These are phyloP conservation scores for Gymnoscelis rufifasciata DNA, from an alignment of 2,888 invertebrate genomes.

Conservation along the genomic window DNA sequence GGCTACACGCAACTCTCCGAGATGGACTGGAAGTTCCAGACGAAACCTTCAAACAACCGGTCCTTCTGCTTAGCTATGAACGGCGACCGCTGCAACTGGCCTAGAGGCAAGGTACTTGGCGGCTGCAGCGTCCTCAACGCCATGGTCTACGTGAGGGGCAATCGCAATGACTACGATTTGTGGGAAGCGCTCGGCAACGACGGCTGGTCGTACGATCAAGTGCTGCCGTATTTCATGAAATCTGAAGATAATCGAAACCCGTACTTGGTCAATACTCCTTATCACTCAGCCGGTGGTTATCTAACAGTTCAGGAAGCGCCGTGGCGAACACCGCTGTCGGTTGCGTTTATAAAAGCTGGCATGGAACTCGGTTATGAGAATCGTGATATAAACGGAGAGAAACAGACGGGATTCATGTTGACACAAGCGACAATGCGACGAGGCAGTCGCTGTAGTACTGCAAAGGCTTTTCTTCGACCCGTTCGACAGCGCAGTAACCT, in stretches of 20 bases:
- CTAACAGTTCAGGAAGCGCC: conserved; percentile 91
- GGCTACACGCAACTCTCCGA: conserved; percentile 91
- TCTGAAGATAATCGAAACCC: conserved; percentile 94
- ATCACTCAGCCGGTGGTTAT: conserved; percentile 88
- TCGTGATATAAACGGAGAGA: conserved; percentile 89
- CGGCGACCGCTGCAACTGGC: conserved; percentile 93
- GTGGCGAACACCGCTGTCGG: conserved; percentile 88
- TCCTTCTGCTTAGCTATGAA: conserved; percentile 93
- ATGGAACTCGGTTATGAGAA: conserved; percentile 89
- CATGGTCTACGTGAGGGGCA: conserved; percentile 95
- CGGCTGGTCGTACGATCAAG: conserved; percentile 91
- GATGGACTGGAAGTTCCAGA: conserved; percentile 95
- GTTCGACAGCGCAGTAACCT: conserved; percentile 87
- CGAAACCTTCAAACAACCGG: conserved; percentile 86
- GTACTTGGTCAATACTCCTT: conserved; percentile 85
- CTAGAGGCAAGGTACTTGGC: conserved; percentile 93
- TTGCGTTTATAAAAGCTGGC: conserved; percentile 91
- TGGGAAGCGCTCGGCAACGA: conserved; percentile 91
- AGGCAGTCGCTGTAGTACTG: conserved; percentile 91
- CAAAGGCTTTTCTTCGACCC: conserved; percentile 92
- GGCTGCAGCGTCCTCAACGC: conserved; percentile 93
- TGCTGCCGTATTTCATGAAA: conserved; percentile 90
- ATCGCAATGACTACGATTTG: conserved; percentile 89
- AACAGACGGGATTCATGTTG: conserved; percentile 92
- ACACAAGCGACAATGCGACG: conserved; percentile 91